Evolutionary conservation across 1,140 invertebrate species (phyloP).

Genomic region (Oryctes rhinoceros): DNA sequence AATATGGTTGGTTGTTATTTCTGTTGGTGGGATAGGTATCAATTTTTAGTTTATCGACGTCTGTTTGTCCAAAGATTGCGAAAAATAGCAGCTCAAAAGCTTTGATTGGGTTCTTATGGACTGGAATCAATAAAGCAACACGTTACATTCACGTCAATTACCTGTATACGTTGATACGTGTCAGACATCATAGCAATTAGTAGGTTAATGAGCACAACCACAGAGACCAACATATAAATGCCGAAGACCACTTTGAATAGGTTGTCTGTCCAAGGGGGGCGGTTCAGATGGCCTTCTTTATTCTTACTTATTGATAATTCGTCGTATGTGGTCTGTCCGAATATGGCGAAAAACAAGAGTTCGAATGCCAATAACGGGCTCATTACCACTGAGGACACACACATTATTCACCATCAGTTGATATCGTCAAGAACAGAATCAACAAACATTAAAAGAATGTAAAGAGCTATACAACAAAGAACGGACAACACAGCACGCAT

Average conservation of each 20-base stretch:
- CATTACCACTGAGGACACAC: conserved; percentile 76
- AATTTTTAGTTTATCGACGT: conserved; percentile 79
- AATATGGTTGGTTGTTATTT: conserved; percentile 70
- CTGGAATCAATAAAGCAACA: conserved; percentile 74
- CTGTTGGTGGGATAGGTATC: conserved; percentile 59
- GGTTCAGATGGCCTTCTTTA: conserved; percentile 47
- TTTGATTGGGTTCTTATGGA: conserved; percentile 85
- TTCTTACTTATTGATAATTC: conserved; percentile 74
- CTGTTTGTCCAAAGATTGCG: conserved; percentile 97
- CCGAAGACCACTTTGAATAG: conserved; percentile 91
- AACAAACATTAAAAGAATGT: conserved; percentile 4
- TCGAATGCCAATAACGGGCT: conserved; percentile 92
- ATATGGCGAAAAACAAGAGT: conserved; percentile 97
- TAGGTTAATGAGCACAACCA: conserved; percentile 97
- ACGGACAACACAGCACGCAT: background rate
- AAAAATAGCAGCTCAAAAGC: conserved; percentile 98
- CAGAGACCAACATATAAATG: conserved; percentile 96
- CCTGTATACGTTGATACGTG: conserved; percentile 97
- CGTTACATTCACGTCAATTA: conserved; percentile 61
- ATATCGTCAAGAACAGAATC: conserved; percentile 44
- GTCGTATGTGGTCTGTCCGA: conserved; percentile 93
- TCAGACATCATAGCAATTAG: conserved; percentile 99
- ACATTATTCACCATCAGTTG: conserved; percentile 46
- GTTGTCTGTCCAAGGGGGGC: conserved; percentile 79
- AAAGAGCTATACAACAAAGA: background rate